Percentiles rank a stretch among this genome's conserved stretches.
Evolutionary conservation across 2,113 vertebrate genomes (phyloP).

Genomic region (Muntiacus reevesi): DNA sequence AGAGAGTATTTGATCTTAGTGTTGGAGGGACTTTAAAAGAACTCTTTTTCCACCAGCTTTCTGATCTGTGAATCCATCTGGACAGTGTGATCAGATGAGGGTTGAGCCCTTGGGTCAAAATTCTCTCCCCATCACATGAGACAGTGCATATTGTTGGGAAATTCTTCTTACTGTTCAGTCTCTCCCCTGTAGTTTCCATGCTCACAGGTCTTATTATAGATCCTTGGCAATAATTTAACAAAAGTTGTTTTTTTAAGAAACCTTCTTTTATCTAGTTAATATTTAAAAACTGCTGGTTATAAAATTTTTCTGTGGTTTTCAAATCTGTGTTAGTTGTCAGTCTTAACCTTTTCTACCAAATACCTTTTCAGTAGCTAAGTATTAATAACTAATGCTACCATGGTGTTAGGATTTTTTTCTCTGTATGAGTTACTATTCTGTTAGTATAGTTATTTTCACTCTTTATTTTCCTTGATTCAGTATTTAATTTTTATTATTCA

Average conservation of each 20-base stretch:
- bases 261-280: neutral
- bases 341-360: neutral
- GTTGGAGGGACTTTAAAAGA: neutral
- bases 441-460: slow-evolving; percentile 24
- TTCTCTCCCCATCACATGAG: neutral
- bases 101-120: neutral
- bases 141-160: neutral
- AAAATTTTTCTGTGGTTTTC: slow-evolving; percentile 1
- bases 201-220: neutral
- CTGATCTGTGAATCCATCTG: neutral
- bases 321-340: neutral
- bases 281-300: neutral
- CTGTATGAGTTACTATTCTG: neutral
- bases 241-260: neutral
- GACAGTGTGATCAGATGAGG: neutral
- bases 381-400: neutral
- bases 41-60: neutral
- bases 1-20: neutral
- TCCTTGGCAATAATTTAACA: neutral
- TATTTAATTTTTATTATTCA: slow-evolving; percentile 23
- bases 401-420: neutral
- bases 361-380: neutral
- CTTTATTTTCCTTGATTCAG: slow-evolving; percentile 8
- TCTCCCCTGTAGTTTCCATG: neutral
- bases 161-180: neutral